Evolutionary conservation across 2,888 invertebrate species (phyloP), one percentile per base, ranked within the genome.

Genomic region (Carcina quercana): DNA sequence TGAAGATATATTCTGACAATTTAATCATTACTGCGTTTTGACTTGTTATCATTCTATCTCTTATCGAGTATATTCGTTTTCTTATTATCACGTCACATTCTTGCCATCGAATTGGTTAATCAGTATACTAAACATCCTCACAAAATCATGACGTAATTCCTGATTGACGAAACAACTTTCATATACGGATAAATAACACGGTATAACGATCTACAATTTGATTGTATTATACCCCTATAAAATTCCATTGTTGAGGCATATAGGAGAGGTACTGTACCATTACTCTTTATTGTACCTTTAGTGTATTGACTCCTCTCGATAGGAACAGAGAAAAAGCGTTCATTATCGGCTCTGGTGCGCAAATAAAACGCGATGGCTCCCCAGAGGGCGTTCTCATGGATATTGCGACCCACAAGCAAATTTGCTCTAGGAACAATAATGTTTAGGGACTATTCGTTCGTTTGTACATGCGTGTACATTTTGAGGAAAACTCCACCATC

Each of bases 391-490:
- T 57, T 75, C 65, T 50, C 64, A 64, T 62, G 70, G 72, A 75
- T 80, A 80, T 82, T 79, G 82, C 78, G 74, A 63, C 65, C 70
- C 73, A 53, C 76, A 75, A 79, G 76, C 76, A 80, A 78, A 80
- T 80, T 79, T 78, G 68, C 72, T 73, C 68, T 67, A 69, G 75
- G 67, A 73, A 67, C 74, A 76, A 78, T 79, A 79, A 76, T 64
- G 69, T 69, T 74, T 67, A 65, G 68, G n/a, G 56, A 60, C 48
- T 59, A 62, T 66, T 67, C 70, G 70, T 68, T 68, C 50, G 60
- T 57, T 55, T 59, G 57, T 56, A 59, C 54, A 28, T 32, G 27
- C 35, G 37, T 32, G 40, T n/a, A 17, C 17, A 17, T n/a, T n/a
- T n/a, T n/a, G n/a, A n/a, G n/a, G n/a, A n/a, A n/a, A n/a, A n/a